phyloP scores from a whole-genome alignment of 2,888 invertebrate species.

The Hydrotaea diabolus region DNA sequence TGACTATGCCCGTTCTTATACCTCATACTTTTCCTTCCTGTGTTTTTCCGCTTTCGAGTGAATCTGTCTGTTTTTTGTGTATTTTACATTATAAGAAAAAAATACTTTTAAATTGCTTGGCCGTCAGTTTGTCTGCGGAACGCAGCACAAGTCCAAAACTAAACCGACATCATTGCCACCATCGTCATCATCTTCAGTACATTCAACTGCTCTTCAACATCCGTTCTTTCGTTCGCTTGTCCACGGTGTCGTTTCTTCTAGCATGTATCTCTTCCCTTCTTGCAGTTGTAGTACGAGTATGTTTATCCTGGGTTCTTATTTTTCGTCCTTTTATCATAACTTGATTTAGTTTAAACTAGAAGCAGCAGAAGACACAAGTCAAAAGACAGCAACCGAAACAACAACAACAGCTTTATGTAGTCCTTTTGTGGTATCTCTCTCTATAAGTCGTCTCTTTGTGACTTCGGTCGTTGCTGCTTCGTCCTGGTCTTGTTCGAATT shows the following conservation, averaged over 20 bases:
- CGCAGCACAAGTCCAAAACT: background rate
- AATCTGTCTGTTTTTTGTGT: slow-evolving; percentile 25
- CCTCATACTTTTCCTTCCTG: slow-evolving; percentile 10
- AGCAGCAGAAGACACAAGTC: background rate
- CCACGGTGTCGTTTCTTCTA: background rate
- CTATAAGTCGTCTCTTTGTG: slow-evolving; percentile 47
- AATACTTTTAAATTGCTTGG: slow-evolving; percentile 28
- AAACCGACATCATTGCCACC: slow-evolving; percentile 27
- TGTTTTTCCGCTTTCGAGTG: background rate
- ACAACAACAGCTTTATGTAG: slow-evolving; percentile 24
- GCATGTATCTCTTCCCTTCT: slow-evolving; percentile 1
- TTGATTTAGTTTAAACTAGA: slow-evolving; percentile 42
- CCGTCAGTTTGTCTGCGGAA: slow-evolving; percentile 52
- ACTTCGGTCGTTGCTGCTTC: background rate
- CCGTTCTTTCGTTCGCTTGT: slow-evolving; percentile 10
- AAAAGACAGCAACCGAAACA: slow-evolving; percentile 27
- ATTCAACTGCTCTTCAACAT: slow-evolving; percentile 20
- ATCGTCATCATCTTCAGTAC: slow-evolving; percentile 13
- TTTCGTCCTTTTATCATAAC: slow-evolving; percentile 39
- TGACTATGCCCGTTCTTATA: no score
- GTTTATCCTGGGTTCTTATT: slow-evolving; percentile 31
- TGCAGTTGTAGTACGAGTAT: slow-evolving; percentile 15
- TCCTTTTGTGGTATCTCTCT: slow-evolving; percentile 57
- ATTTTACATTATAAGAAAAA: slow-evolving; percentile 19
- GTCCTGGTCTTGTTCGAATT: background rate